Evolutionary conservation across 2,797 vertebrate species (phyloP), one percentile per base, ranked within the genome.

Genomic region (Diceros bicornis): DNA sequence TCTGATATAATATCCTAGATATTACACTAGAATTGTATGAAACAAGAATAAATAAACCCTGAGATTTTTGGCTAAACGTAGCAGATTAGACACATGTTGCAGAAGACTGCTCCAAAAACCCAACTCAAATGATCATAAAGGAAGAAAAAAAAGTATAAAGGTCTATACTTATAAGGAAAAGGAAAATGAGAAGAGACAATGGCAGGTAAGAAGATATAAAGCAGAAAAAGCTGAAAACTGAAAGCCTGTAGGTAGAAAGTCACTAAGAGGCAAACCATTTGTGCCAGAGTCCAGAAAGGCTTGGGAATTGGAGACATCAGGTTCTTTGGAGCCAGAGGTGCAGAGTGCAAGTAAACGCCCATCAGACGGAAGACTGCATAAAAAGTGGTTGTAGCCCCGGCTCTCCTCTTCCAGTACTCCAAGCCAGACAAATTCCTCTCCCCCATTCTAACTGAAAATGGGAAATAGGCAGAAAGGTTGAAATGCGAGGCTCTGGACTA

Each of bases 61-160:
- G 29, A 93, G 34, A 90, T 37, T 91, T 95, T 9, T 69, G 37
- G n/a, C 82, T 93, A 81, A 75, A 92, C n/a, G 79, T 1, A 44
- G 57, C 59, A 95, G 11, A 75, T 69, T 75, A 90, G 81, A 95
- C 29, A 95, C 2, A 41, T 85, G 27, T 84, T 92, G 89, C n/a
- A 79, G 47, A 27, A 85, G 23, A 66, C 44, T 95, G 21, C 17
- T 74, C 72, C n/a, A 81, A 79, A 94, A 89, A 81, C 1, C 20
- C 23, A 96, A 68, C 25, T 64, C 20, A 85, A 89, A 85, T 79
- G 52, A 85, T 85, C 32, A 66, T 12, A 91, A 66, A 91, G 16
- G 23, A 75, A 32, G 27, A 52, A 52, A 14, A 13, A 52, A 52
- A 52, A 52, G 21, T 69, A 32, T n/a, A 74, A 74, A 69, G 25